Conservation (phyloP, 2,113 vertebrate genomes). For the Platysteira castanea region DNA sequence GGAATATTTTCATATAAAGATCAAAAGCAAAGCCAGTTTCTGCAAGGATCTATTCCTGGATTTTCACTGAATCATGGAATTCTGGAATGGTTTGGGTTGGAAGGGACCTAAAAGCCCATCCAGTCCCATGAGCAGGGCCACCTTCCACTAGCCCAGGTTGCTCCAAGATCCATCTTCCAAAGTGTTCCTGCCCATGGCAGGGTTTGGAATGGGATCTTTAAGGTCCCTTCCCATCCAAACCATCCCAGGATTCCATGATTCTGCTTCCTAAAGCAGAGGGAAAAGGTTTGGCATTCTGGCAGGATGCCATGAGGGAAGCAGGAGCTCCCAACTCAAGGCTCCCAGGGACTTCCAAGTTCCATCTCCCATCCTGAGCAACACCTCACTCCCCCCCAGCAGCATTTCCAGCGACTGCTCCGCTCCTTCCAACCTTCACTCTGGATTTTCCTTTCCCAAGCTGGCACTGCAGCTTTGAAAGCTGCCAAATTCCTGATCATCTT, state of each 20-base stretch:
- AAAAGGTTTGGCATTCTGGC: not conserved
- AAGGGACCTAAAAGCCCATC: not conserved
- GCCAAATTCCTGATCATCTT: not conserved
- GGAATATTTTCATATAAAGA: not conserved
- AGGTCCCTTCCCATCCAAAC: not conserved
- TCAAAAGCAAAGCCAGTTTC: not conserved
- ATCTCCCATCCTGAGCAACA: not conserved
- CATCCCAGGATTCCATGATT: not conserved
- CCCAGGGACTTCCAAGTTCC: not conserved
- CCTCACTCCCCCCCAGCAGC: not conserved
- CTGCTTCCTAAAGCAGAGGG: not conserved
- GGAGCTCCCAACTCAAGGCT: not conserved
- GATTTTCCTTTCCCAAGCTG: not conserved
- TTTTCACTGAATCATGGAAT: not conserved
- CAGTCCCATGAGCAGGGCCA: not conserved
- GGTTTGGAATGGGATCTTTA: not conserved
- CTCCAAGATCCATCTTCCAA: not conserved
- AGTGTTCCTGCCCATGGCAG: fast-evolving
- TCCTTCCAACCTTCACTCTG: not conserved
- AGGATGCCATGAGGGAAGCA: not conserved
- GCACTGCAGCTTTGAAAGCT: not conserved
- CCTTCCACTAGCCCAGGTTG: not conserved
- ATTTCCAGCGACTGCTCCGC: fast-evolving
- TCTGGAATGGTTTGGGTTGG: not conserved
- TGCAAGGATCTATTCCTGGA: not conserved